A percentile compares a stretch with the other conserved stretches of the same genome.
Conservation (phyloP, 2,888 invertebrate genomes). For the Synergus laeviventris region DNA sequence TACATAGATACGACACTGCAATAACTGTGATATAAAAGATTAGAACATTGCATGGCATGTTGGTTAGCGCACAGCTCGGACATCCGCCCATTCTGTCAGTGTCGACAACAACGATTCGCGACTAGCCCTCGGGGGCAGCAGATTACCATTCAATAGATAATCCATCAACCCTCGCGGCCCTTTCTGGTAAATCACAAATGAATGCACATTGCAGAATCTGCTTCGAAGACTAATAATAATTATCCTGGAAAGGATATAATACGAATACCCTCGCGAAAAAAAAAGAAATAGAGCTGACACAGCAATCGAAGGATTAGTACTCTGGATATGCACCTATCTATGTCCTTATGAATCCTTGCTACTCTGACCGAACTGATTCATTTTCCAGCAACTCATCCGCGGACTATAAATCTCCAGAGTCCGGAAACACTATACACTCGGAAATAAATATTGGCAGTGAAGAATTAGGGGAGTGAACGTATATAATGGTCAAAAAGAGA, state of each 20-base stretch:
- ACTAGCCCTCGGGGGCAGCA: slow-evolving; percentile 50
- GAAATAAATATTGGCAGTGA: slow-evolving; percentile 35
- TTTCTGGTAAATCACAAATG: slow-evolving; percentile 61
- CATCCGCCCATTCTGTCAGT: not conserved
- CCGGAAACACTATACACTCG: slow-evolving; percentile 22
- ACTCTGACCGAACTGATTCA: slow-evolving; percentile 6
- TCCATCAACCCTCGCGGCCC: slow-evolving; percentile 61
- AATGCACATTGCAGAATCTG: slow-evolving; percentile 42
- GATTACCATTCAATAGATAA: slow-evolving; percentile 69
- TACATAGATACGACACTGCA: not conserved
- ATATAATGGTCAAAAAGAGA: slow-evolving; percentile 11
- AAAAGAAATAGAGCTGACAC: slow-evolving; percentile 2
- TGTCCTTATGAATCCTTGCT: slow-evolving; percentile 13
- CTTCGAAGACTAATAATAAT: not conserved
- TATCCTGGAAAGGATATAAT: slow-evolving; percentile 2
- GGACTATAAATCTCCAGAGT: slow-evolving; percentile 18
- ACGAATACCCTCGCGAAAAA: not conserved
- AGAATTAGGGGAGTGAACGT: not conserved
- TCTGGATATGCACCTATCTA: slow-evolving; percentile 10
- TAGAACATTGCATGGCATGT: not conserved
- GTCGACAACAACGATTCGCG: slow-evolving; percentile 44
- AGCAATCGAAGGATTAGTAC: slow-evolving; percentile 6
- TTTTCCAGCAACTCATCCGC: slow-evolving; percentile 32
- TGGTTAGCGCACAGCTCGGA: not conserved
- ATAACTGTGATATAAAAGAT: not conserved